These are phyloP conservation scores for Hypotaenidia philippensis DNA, from an alignment of 2,797 vertebrate species.

Conservation along the genomic window DNA sequence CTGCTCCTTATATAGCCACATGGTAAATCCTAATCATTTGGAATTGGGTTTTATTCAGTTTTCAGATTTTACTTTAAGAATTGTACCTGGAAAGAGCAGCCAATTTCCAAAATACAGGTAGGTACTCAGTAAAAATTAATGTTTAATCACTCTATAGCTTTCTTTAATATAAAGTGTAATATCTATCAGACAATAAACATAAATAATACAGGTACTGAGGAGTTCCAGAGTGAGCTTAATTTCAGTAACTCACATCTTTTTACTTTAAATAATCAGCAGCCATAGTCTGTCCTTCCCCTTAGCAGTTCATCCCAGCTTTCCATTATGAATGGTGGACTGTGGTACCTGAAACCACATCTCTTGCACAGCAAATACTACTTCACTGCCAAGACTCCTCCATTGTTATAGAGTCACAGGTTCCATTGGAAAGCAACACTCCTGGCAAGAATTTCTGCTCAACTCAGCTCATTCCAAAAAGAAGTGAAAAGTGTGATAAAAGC, in stretches of 20 bases:
- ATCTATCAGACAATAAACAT: background rate
- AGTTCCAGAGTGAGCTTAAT: background rate
- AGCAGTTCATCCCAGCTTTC: background rate
- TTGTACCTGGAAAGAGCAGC: background rate
- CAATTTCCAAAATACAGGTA: background rate
- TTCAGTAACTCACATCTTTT: background rate
- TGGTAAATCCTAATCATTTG: background rate
- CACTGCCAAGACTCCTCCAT: background rate
- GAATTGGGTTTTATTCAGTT: background rate
- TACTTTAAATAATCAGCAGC: background rate
- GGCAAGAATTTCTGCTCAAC: background rate
- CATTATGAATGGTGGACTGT: accelerated
- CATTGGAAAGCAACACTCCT: background rate
- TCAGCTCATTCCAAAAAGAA: background rate
- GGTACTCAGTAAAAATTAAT: background rate
- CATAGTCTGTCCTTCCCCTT: background rate
- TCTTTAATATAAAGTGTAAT: background rate
- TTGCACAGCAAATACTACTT: background rate
- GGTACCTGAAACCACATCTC: background rate
- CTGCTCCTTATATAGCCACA: background rate
- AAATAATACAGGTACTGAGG: background rate
- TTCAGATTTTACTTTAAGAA: background rate
- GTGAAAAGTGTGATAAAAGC: background rate
- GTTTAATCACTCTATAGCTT: background rate
- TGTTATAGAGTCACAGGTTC: background rate